phyloP scores from a whole-genome alignment of 2,888 invertebrate species.

The Antitype chi region DNA sequence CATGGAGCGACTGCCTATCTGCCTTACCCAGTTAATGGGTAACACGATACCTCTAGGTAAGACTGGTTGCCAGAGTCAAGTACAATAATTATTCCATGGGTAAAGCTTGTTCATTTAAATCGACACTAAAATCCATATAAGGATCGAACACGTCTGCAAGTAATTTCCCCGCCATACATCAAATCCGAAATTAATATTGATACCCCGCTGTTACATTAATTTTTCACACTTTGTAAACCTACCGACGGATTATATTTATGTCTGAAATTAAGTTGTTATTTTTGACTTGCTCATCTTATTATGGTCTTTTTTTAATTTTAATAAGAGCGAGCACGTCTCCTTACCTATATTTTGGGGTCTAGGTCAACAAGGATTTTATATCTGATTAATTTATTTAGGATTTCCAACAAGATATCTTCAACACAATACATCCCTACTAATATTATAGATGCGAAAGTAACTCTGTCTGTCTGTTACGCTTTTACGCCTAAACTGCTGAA shows the following conservation, averaged over 20 bases:
- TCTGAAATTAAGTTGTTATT: constrained; percentile 35
- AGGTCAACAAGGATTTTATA: background rate
- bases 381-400: no score
- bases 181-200: constrained; percentile 13
- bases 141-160: constrained; percentile 9
- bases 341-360: background rate
- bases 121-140: constrained; percentile 10
- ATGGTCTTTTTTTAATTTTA: constrained; percentile 21
- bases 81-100: background rate
- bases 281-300: constrained; percentile 27
- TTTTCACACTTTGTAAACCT: constrained; percentile 20
- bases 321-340: background rate
- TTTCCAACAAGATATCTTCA: no score
- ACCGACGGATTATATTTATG: constrained; percentile 17
- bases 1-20: no score
- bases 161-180: constrained; percentile 14
- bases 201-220: constrained; percentile 28
- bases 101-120: background rate
- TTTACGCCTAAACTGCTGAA: no score
- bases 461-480: no score
- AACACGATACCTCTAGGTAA: no score
- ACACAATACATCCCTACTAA: no score
- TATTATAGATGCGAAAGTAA: no score
- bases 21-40: no score
- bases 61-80: no score